Percentiles rank a stretch among this genome's conserved stretches.
Conservation (phyloP, 2,888 invertebrate species). For the Cetonia aurata region DNA sequence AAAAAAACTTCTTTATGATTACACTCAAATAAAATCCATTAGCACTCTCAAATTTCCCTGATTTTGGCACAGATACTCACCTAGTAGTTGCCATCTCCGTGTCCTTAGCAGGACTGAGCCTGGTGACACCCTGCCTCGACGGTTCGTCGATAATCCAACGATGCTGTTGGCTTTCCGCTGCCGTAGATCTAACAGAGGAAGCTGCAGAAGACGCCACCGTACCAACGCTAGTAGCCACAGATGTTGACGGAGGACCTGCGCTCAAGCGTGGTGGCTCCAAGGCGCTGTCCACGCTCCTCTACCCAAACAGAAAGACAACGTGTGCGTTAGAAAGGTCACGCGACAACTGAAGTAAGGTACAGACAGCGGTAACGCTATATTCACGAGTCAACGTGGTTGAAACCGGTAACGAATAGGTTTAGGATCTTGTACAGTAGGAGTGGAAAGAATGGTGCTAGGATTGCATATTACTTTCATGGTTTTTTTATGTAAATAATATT, state of each 20-base stretch:
- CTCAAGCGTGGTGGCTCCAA: conserved; percentile 58
- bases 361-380: too few relatives aligned
- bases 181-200: conserved; percentile 38
- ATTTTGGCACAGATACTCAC: conserved; percentile 50
- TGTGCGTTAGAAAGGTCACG: neutral
- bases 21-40: neutral
- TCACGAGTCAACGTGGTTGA: too few relatives aligned
- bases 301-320: conserved; percentile 51
- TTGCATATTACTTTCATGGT: too few relatives aligned
- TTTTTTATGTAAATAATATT: too few relatives aligned
- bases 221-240: conserved; percentile 53
- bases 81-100: conserved; percentile 61
- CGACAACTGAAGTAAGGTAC: too few relatives aligned
- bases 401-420: too few relatives aligned
- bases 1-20: neutral
- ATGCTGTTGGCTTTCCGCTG: conserved; percentile 47
- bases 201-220: conserved; percentile 54
- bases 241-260: conserved; percentile 59
- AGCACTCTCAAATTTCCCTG: neutral
- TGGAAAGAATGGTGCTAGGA: too few relatives aligned
- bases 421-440: too few relatives aligned
- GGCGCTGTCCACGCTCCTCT: conserved; percentile 66
- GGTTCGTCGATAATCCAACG: conserved; percentile 63
- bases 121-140: conserved; percentile 58
- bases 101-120: conserved; percentile 68